Conservation (phyloP, 2,797 vertebrate genomes). For the Benthosema pterotum region DNA sequence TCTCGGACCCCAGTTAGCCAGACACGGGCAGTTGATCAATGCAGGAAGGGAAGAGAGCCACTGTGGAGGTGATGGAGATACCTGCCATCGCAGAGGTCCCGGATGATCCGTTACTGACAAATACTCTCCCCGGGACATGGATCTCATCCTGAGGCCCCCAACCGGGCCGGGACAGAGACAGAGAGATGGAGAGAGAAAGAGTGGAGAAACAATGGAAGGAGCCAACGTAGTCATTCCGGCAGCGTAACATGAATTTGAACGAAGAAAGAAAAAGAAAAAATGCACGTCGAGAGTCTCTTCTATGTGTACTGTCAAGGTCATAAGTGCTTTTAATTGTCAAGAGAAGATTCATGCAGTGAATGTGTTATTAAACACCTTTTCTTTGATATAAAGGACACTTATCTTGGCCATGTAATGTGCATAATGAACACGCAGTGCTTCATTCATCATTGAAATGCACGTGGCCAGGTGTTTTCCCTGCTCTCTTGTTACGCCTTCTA, state of each 20-base stretch:
- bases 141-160: conserved; percentile 60
- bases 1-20: conserved; percentile 59
- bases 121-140: conserved; percentile 68
- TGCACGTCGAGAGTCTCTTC: background rate
- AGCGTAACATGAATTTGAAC: conserved; percentile 19
- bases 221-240: conserved; percentile 12
- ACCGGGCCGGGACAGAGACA: conserved; percentile 37
- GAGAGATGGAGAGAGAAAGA: conserved; percentile 39
- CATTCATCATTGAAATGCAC: conserved; percentile 12
- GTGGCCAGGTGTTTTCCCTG: background rate
- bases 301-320: conserved; percentile 55
- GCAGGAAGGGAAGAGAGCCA: conserved; percentile 60
- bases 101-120: conserved; percentile 78
- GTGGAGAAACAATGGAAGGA: background rate
- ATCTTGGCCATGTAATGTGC: conserved; percentile 2
- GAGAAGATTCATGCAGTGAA: conserved; percentile 24
- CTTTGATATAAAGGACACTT: conserved; percentile 17
- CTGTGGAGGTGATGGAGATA: conserved; percentile 72
- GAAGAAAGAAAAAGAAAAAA: background rate
- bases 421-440: conserved; percentile 22
- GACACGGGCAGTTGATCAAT: conserved; percentile 66
- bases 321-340: conserved; percentile 13
- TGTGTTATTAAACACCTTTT: conserved; percentile 19
- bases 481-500: background rate
- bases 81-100: conserved; percentile 64